phyloP scores from a whole-genome alignment of 2,888 invertebrate genomes.

The Lordiphosa andalusiaca region DNA sequence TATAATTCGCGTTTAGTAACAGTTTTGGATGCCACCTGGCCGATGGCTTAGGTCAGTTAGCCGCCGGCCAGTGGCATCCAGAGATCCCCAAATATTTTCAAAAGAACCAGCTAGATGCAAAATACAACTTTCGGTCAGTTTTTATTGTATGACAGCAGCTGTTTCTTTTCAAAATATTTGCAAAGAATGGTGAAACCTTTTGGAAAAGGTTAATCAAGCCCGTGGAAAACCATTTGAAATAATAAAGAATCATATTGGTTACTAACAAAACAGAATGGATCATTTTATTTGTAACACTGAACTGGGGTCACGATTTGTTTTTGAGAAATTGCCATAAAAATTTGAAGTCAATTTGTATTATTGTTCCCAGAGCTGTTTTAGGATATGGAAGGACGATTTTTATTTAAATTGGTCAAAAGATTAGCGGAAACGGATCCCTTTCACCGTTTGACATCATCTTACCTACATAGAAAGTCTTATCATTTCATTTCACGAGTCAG shows the following conservation, averaged over 20 bases:
- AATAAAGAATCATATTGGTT: constrained; percentile 71
- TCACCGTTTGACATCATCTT: too few species aligned
- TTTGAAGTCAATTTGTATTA: too few species aligned
- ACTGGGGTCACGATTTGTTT: too few species aligned
- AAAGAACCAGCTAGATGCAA: constrained; percentile 43
- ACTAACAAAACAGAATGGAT: constrained; percentile 36
- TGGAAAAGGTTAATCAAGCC: constrained; percentile 33
- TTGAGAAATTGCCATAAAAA: too few species aligned
- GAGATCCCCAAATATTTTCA: constrained; percentile 52
- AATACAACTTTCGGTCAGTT: constrained; percentile 59
- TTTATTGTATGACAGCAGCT: constrained; percentile 40
- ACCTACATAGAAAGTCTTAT: too few species aligned
- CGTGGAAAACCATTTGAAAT: constrained; percentile 29
- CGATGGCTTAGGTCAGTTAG: constrained; percentile 61
- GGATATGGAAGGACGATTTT: too few species aligned
- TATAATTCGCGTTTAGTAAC: constrained; percentile 23
- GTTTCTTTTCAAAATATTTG: constrained; percentile 65
- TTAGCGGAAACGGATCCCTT: too few species aligned
- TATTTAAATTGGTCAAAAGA: too few species aligned
- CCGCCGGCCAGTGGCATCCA: constrained; percentile 23
- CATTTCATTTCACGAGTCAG: too few species aligned
- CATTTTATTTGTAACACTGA: too few species aligned
- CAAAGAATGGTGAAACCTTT: constrained; percentile 14
- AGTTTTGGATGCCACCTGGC: constrained; percentile 13
- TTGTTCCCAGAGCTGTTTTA: too few species aligned